Base-by-base conservation (phyloP, 2,888 invertebrate genomes). In the Automeris io region DNA sequence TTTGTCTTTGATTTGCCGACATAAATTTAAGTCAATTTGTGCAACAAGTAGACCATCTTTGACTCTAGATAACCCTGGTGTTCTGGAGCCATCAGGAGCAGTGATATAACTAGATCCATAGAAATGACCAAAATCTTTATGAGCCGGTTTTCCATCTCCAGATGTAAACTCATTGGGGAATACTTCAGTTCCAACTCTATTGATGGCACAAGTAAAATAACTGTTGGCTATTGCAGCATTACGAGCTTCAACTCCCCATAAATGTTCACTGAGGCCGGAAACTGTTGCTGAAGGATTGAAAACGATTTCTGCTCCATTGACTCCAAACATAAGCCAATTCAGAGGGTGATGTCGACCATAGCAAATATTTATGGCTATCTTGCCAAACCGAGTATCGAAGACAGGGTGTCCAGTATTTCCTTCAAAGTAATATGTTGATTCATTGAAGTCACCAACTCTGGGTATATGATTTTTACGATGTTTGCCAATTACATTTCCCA, bases 231-330 rank as follows among this genome's bases (percentile, higher is more conserved):
- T 94, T 1, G 99, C 98, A 12, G 99, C 99, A 87, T 95, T 95
- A 45, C 99, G 88, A 0, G 99, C 99, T 83, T 99, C 99, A 41
- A 99, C 91, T 2, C 92, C 90, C 99, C 99, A 99, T 40, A 99
- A 73, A 1, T 97, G 97, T 73, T 99, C 98, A 78, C 96, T 96
- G 5, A 92, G 70, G 0, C 85, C 88, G 18, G 90, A 88, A 19
- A 89, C 95, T 57, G 99, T 99, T 1, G 99, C 99, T n/a, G 97
- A 98, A 3, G 99, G 99, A 79, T 99, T 99, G 76, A 99, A 99
- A 0, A 99, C 98, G 49, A 99, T 97, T 88, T 99, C 99, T 1
- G 99, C 99, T 2, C 98, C 98, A 81, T 99, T 99, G 12, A 99
- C 65, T 0, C 96, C 98, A 86, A 96, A 99, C 95, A 96, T 96